Evolutionary conservation across 2,797 vertebrate species (phyloP).

Genomic region (Helicolenus hilgendorfi): DNA sequence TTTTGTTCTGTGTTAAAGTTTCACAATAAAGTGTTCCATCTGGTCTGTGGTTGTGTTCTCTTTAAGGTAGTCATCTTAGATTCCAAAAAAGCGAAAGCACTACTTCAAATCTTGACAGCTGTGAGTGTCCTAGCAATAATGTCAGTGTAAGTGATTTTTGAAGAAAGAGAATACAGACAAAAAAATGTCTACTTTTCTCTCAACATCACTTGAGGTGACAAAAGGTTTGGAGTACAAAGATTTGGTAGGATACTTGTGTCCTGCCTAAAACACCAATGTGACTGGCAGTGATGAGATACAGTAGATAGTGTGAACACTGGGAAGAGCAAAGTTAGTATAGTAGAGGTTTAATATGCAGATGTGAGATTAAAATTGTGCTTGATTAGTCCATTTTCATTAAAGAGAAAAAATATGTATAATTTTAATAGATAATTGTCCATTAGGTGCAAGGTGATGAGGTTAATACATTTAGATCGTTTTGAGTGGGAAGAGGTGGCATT

Average conservation of each 20-base stretch:
- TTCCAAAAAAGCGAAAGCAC: slow-evolving; percentile 2
- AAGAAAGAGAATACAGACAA: not conserved
- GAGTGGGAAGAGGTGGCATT: not conserved
- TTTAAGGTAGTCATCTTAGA: slow-evolving; percentile 9
- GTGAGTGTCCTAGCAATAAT: slow-evolving; percentile 2
- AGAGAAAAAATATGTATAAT: not conserved
- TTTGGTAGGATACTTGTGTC: not conserved
- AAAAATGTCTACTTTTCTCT: not conserved
- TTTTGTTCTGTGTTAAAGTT: not conserved
- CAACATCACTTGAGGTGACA: not conserved
- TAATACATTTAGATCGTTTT: not conserved
- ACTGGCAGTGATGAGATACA: not conserved
- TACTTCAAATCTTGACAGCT: slow-evolving; percentile 10
- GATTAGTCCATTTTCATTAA: not conserved
- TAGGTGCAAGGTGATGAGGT: slow-evolving; percentile 16
- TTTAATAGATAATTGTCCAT: not conserved
- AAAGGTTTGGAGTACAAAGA: not conserved
- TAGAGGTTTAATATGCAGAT: not conserved
- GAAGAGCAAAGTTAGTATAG: not conserved
- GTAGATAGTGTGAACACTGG: not conserved
- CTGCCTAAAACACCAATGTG: not conserved
- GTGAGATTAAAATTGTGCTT: not conserved
- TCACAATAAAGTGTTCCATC: slow-evolving; percentile 6
- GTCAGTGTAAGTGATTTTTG: not conserved
- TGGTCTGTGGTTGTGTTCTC: slow-evolving; percentile 2